Percentiles rank a stretch among this genome's conserved stretches.
Evolutionary conservation across 2,113 vertebrate species (phyloP).

Genomic region (Burhinus oedicnemus): DNA sequence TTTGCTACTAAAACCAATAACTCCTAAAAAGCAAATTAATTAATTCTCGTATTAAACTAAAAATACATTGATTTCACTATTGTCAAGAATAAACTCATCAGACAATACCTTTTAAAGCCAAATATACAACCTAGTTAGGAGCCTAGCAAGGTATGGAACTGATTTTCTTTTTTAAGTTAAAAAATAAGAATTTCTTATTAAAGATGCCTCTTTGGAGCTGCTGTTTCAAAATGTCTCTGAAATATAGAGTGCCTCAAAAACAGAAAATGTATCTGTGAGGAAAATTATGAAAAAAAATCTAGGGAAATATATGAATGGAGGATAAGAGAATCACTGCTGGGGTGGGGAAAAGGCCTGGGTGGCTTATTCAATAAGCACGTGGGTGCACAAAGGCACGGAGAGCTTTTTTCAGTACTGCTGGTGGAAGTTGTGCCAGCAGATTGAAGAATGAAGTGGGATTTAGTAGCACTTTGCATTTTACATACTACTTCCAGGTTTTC

Average conservation of each 20-base stretch:
- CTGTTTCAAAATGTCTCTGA: neutral
- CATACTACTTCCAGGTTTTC: neutral
- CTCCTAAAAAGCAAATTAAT: neutral
- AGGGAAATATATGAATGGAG: neutral
- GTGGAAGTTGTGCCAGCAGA: neutral
- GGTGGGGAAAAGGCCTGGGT: neutral
- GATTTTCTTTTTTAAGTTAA: neutral
- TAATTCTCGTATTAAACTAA: neutral
- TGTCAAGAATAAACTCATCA: neutral
- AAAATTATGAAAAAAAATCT: neutral
- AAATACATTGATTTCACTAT: neutral
- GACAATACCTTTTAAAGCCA: neutral
- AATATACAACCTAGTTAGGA: neutral
- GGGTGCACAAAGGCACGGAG: neutral
- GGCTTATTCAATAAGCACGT: neutral
- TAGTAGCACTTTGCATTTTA: neutral
- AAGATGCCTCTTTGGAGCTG: neutral
- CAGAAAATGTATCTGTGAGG: neutral
- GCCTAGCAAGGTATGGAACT: neutral
- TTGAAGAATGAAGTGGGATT: neutral
- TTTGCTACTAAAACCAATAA: constrained; percentile 5
- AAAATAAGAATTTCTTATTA: neutral
- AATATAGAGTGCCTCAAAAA: neutral
- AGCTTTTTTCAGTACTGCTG: neutral
- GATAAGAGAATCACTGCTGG: neutral